Percentiles rank a stretch among this genome's conserved stretches.
Evolutionary conservation across 2,797 vertebrate genomes (phyloP).

Genomic region (Sebastes hubbsi): DNA sequence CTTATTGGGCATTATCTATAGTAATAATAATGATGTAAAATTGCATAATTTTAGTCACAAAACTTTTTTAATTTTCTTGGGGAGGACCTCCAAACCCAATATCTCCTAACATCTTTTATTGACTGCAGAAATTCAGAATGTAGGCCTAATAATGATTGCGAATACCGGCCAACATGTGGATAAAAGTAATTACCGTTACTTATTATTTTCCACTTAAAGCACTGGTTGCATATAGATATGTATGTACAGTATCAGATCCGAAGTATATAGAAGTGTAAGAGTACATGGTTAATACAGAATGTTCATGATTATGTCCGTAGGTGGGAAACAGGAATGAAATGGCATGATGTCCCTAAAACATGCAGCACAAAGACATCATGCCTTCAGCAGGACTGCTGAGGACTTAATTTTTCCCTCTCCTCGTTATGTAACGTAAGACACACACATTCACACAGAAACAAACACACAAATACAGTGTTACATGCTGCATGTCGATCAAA

Average conservation of each 20-base stretch:
- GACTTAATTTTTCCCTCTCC: not conserved
- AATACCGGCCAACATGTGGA: not conserved
- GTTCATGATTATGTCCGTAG: not conserved
- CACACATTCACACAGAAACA: not conserved
- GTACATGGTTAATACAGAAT: not conserved
- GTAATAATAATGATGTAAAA: no score
- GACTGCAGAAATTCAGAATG: not conserved
- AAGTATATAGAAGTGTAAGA: not conserved
- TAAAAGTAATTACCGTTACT: not conserved
- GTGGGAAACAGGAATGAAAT: not conserved
- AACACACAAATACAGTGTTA: conserved; percentile 21
- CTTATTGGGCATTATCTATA: no score
- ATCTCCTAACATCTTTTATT: no score
- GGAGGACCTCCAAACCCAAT: no score
- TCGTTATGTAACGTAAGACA: conserved; percentile 6
- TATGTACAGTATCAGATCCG: not conserved
- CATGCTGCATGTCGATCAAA: conserved; percentile 7
- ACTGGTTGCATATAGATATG: not conserved
- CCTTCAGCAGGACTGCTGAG: not conserved
- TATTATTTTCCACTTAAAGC: no score
- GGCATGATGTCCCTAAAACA: not conserved
- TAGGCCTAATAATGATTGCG: no score
- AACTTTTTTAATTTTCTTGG: no score
- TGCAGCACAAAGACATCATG: not conserved
- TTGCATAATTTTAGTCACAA: no score